Evolutionary conservation across 1,140 invertebrate genomes (phyloP), one percentile per base, ranked within the genome.

Genomic region (Geopemphigus sp.): DNA sequence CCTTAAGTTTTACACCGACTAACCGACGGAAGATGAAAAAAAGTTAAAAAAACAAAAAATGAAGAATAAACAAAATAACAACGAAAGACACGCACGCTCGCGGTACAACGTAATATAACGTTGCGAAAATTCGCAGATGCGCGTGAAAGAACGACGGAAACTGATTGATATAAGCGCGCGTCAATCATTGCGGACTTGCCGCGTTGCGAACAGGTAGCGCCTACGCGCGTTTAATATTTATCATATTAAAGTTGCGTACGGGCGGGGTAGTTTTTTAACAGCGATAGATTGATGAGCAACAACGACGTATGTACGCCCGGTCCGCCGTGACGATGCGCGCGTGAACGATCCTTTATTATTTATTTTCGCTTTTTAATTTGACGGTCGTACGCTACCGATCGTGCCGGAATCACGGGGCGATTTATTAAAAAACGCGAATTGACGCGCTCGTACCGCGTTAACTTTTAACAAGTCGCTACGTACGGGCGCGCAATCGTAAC

Each of bases 381-480:
- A 39, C 3, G 32, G 3, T 39, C 8, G 32, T 39, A 4, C 32
- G 32, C 32, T 39, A n/a, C 32, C 32, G 32, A 3, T 10, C 63
- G 19, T 24, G 24, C 26, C 66, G 15, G 50, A 11, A 72, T 54
- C 32, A 8, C 32, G 3, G 10, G 5, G 12, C 10, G 47, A 72
- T 54, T 54, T 54, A 72, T 72, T 72, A 72, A 72, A 70, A 72
- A 50, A 72, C 10, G 19, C 53, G 47, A 72, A 72, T 47, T 54
- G 68, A 72, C 26, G 68, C 68, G 50, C 47, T 6, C 50, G 14
- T 11, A 54, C 68, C 29, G 24, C 50, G 68, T 54, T 19, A 72
- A 72, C 68, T 72, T 72, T 72, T 54, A 54, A 72, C 45, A 72
- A 72, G 47, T 72, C 24, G 39, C 10, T n/a, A n/a, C n/a, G n/a